Evolutionary conservation across 1,140 invertebrate genomes (phyloP), one percentile per base, ranked within the genome.

Genomic region (Nomia melanderi): DNA sequence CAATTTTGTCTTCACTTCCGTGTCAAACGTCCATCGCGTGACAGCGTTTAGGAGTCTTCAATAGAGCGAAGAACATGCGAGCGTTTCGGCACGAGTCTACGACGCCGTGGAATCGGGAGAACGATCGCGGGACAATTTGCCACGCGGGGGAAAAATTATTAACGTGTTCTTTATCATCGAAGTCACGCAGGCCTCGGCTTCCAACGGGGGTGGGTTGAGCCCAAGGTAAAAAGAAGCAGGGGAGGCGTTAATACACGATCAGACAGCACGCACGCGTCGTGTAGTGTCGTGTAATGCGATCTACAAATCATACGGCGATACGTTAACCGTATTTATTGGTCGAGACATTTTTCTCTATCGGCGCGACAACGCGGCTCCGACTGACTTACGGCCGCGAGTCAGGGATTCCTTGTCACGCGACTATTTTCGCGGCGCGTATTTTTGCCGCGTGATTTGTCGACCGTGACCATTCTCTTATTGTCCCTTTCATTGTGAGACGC

Each of bases 231-330:
- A 25, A 1, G 23, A 41, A n/a, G 31, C n/a, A 44, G 41, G 57
- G 41, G 57, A 69, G 62, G 62, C 53, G 36, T 72, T 77, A 69
- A 77, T 76, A 65, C 54, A 82, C 64, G 77, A 75, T 63, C 65
- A 72, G 53, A 60, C 59, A 69, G 67, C 72, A 57, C 59, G 77
- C 77, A 54, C 47, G 29, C 59, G 47, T 65, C 59, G 41, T 76
- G 73, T 60, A 57, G 54, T 47, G 53, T 76, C 64, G 53, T 77
- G 56, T 77, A 77, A 77, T 36, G 60, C 50, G 60, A 72, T 59
- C 70, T 20, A 78, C 60, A 78, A 78, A 78, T 78, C 76, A 73
- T 78, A 73, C 29, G 17, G 39, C 39, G 29, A 60, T 50, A 57
- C 39, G 20, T 60, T 23, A 17, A 20, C 20, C 36, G 59, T 73